phyloP scores from a whole-genome alignment of 2,113 vertebrate genomes.

The Cebus imitator region DNA sequence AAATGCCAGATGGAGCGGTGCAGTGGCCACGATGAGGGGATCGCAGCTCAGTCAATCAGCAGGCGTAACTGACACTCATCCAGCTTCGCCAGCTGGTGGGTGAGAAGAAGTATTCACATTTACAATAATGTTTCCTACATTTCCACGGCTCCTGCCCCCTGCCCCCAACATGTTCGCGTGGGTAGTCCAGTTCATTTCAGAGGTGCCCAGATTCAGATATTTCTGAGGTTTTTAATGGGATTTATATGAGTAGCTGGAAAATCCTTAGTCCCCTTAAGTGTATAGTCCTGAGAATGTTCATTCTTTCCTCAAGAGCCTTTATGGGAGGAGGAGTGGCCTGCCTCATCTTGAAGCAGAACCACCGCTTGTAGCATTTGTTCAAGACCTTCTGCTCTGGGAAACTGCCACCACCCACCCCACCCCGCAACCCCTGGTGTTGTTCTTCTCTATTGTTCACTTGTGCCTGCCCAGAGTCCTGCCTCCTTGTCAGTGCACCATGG shows the following conservation, averaged over 20 bases:
- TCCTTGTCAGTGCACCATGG: neutral
- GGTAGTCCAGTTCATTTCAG: neutral
- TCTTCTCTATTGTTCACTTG: neutral
- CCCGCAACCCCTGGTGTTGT: accelerated
- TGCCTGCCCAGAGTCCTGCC: neutral
- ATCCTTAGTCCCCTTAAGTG: neutral
- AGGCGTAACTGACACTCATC: conserved; percentile 11
- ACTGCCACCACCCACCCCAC: no score
- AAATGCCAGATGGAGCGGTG: conserved; percentile 57
- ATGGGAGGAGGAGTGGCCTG: neutral
- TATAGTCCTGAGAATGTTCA: neutral
- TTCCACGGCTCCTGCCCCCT: neutral
- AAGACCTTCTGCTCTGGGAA: neutral
- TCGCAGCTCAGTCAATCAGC: conserved; percentile 57
- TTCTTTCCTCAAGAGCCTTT: neutral
- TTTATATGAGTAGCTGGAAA: neutral
- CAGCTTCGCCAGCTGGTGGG: conserved; percentile 65
- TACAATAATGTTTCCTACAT: conserved; percentile 20
- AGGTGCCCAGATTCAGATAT: neutral
- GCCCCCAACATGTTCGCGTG: conserved; percentile 3
- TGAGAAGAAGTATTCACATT: conserved; percentile 64
- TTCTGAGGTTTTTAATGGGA: neutral
- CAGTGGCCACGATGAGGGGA: neutral
- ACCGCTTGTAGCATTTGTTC: neutral
- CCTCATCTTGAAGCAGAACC: neutral